Evolutionary conservation across 2,113 vertebrate species (phyloP).

Genomic region (Indicator maculatus): DNA sequence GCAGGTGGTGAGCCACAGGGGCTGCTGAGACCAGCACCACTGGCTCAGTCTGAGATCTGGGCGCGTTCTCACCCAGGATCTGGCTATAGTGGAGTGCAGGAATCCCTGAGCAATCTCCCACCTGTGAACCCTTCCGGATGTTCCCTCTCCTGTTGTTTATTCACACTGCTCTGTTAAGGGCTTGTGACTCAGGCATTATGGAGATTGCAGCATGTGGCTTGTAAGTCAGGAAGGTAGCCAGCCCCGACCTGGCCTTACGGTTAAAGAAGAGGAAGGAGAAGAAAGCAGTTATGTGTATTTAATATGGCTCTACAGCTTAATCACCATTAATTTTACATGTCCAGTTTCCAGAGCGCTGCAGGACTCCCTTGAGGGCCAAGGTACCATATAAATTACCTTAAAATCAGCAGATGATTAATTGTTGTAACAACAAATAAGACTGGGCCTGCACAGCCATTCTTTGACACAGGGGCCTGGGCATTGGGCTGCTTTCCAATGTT

Average conservation of each 20-base stretch:
- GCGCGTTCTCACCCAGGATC: neutral
- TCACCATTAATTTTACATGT: slow-evolving; percentile 38
- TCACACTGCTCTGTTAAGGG: neutral
- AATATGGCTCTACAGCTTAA: slow-evolving; percentile 36
- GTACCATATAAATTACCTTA: slow-evolving; percentile 21
- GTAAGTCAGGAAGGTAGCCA: slow-evolving; percentile 9
- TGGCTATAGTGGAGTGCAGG: neutral
- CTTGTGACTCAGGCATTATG: slow-evolving; percentile 5
- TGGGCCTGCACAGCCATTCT: slow-evolving; percentile 1
- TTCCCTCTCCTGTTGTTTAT: neutral
- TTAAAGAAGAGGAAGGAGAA: neutral
- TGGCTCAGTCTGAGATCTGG: neutral
- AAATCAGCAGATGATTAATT: neutral
- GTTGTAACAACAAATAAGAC: slow-evolving; percentile 49
- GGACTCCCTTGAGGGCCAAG: neutral
- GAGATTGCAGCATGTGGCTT: neutral
- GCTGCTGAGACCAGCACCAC: accelerated
- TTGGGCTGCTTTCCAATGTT: slow-evolving; percentile 33
- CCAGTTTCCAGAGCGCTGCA: neutral
- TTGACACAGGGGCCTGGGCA: slow-evolving; percentile 2
- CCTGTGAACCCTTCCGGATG: neutral
- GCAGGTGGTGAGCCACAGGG: neutral
- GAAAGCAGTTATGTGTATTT: slow-evolving; percentile 30
- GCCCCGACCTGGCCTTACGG: accelerated
- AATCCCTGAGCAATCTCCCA: neutral